Evolutionary conservation across 2,888 invertebrate genomes (phyloP).

Genomic region (Venusia cambrica): DNA sequence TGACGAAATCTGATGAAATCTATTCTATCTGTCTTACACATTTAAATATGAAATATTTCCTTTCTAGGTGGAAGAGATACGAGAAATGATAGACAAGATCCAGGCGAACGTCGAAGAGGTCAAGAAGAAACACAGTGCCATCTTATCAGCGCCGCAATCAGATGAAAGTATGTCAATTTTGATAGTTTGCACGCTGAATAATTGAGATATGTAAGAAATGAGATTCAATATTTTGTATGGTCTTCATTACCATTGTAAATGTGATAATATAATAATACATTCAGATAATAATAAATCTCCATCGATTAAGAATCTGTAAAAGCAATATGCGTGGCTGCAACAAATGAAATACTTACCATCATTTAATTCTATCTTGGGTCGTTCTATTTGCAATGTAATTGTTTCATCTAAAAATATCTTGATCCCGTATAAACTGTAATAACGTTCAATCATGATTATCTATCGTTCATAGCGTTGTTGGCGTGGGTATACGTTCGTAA

Average conservation of each 20-base stretch:
- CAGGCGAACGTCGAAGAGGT: constrained; percentile 99
- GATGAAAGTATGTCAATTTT: constrained; percentile 87
- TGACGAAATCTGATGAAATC: too few species aligned
- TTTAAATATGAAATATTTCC: constrained; percentile 10
- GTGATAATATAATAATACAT: too few species aligned
- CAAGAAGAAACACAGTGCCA: constrained; percentile 99
- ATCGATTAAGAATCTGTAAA: too few species aligned
- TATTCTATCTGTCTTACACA: not conserved
- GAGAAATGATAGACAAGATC: constrained; percentile 99
- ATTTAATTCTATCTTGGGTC: too few species aligned
- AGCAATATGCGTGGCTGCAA: too few species aligned
- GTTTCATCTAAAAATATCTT: constrained; percentile 21
- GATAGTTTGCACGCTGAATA: too few species aligned
- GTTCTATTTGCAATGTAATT: not conserved
- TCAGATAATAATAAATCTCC: too few species aligned
- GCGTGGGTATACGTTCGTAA: constrained; percentile 42
- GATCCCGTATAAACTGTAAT: constrained; percentile 11
- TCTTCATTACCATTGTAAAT: too few species aligned
- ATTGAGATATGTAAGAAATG: too few species aligned
- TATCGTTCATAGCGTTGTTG: constrained; percentile 5
- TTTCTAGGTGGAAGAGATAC: constrained; percentile 97
- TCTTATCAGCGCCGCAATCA: constrained; percentile 98
- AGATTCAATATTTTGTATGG: too few species aligned
- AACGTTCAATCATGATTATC: constrained; percentile 20
- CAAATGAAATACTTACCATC: too few species aligned